Conservation (phyloP, 35 echinoderm and acorn worm genomes). For the Apostichopus parvimensis region DNA sequence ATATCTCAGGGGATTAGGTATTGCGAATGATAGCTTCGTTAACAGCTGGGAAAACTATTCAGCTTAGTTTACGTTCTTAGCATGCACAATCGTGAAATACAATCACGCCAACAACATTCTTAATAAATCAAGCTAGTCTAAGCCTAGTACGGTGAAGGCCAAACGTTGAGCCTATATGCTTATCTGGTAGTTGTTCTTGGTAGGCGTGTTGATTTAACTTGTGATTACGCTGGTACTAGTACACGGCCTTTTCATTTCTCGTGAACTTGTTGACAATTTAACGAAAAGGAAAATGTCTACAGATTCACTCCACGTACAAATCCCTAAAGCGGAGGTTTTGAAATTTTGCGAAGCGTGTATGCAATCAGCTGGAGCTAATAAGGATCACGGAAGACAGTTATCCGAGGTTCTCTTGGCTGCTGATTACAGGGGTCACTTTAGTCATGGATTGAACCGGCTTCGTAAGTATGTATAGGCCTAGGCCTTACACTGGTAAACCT, state of each 20-base stretch:
- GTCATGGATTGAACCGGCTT: conserved; percentile 91
- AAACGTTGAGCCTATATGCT: too few relatives aligned
- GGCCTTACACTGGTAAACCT: too few relatives aligned
- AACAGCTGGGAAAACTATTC: too few relatives aligned
- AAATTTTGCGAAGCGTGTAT: conserved; percentile 79
- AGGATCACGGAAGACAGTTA: conserved; percentile 72
- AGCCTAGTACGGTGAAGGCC: too few relatives aligned
- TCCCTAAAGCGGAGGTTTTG: conserved; percentile 43
- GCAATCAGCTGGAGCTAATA: conserved; percentile 67
- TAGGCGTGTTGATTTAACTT: too few relatives aligned
- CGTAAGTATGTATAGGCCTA: conserved; percentile 53
- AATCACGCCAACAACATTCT: too few relatives aligned
- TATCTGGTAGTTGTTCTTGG: too few relatives aligned
- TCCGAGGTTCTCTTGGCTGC: conserved; percentile 80
- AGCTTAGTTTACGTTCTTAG: too few relatives aligned
- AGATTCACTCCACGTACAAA: conserved; percentile 37
- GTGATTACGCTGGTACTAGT: not conserved
- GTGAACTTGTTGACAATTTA: not conserved
- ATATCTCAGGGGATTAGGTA: too few relatives aligned
- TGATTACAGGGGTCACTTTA: conserved; percentile 89
- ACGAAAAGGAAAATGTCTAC: conserved; percentile 23
- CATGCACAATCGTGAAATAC: too few relatives aligned
- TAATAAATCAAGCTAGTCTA: too few relatives aligned
- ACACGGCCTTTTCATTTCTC: not conserved
- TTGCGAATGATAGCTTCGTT: too few relatives aligned